Evolutionary conservation across 1,140 invertebrate species (phyloP).

Genomic region (Dryas iulia): DNA sequence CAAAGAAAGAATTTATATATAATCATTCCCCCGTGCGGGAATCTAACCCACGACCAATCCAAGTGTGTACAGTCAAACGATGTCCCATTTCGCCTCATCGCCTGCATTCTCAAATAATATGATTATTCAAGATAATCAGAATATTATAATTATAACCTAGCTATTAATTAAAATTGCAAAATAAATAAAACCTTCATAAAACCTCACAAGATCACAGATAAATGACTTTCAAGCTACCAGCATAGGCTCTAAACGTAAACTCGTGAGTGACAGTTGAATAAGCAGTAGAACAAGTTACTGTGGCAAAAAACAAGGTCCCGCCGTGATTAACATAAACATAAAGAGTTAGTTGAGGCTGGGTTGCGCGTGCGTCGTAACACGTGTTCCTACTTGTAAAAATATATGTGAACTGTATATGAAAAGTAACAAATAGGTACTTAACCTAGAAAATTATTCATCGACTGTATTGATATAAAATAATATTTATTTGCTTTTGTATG

Average conservation of each 20-base stretch:
- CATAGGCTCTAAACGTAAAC: slow-evolving; percentile 26
- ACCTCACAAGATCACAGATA: neutral
- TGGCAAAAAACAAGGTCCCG: slow-evolving; percentile 25
- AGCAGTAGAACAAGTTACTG: slow-evolving; percentile 21
- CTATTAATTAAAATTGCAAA: too few species aligned
- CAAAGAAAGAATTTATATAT: too few species aligned
- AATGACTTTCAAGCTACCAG: slow-evolving; percentile 7
- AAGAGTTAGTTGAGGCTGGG: slow-evolving; percentile 4
- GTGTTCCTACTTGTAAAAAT: neutral
- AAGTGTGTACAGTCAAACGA: too few species aligned
- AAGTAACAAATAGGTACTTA: neutral
- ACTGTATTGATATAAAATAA: neutral
- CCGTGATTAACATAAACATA: slow-evolving; percentile 26
- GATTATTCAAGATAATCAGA: too few species aligned
- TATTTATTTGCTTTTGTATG: too few species aligned
- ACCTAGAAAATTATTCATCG: neutral
- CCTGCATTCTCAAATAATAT: too few species aligned
- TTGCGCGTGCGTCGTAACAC: neutral
- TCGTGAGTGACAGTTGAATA: slow-evolving; percentile 40
- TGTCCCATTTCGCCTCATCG: too few species aligned
- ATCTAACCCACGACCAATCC: too few species aligned
- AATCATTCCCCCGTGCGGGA: too few species aligned
- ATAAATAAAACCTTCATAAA: neutral
- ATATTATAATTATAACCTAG: too few species aligned
- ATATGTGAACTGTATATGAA: neutral